Base-by-base conservation (phyloP, 30 jellyfish, hydroid and myxozoan species). In the Turritopsis dohrnii region DNA sequence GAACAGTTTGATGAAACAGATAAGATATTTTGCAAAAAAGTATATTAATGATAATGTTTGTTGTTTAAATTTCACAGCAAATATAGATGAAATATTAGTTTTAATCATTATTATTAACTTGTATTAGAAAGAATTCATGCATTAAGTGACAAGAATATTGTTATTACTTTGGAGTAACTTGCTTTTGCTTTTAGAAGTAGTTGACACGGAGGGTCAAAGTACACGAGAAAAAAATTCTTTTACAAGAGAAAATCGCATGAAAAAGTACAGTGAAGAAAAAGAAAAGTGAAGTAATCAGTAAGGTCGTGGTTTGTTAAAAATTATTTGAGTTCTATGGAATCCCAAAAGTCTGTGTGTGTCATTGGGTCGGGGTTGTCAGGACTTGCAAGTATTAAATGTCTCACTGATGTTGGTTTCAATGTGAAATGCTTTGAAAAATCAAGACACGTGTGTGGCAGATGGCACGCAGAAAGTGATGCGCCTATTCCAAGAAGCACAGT, bases 281-380 rank as follows among this genome's bases (percentile, higher is more conserved):
- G 13, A 41, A 41, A 41, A 41, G 60, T 5, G 5, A 41, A 5
- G 13, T 5, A 41, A 5, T 41, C 60, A 41, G 60, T 41, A 5
- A n/a, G n/a, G n/a, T n/a, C n/a, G n/a, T n/a, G n/a, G n/a, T n/a
- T n/a, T n/a, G n/a, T n/a, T n/a, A n/a, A n/a, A n/a, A n/a, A 41
- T 41, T 41, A 41, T 41, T 3, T 41, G 9, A 41, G 5, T 3
- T 41, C 77, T 69, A 69, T 69, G 77, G 77, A 69, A 69, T 8
- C 16, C 19, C 77, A 69, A 69, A 69, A 80, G 53, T 52, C 66
- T 16, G 87, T 80, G 66, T 86, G 96, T 71, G 84, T 94, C 16
- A 84, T 94, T 25, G 99, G 99, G 18, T 96, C 95, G 28, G 99
- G 99, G 18, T 74, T 83, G n/a, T 73, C 95, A 31, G 99, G 99